Base-by-base conservation (phyloP, 2,888 invertebrate genomes). In the Conchocele bisecta region DNA sequence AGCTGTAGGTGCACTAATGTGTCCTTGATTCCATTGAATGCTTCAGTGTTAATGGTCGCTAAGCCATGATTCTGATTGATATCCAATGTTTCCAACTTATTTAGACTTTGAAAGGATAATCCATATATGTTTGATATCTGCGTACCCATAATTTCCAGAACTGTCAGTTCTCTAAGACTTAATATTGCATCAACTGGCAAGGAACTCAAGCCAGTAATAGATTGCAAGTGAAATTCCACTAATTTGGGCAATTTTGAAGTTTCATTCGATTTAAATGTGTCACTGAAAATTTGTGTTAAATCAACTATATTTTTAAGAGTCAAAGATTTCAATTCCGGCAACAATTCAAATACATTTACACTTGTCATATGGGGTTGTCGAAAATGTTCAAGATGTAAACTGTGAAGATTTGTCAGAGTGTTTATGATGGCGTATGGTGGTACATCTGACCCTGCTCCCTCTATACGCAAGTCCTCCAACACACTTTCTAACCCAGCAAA, bases 391-490 rank as follows among this genome's bases (percentile, higher is more conserved):
- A 85, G 51, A 59, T 79, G 48, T 4, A 85, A 73, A 15, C 51
- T 42, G 29, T 58, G 46, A 15, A 86, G 61, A 22, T 57, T 68
- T 6, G 50, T 63, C 24, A 86, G 68, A 7, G 48, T 51, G 7
- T 31, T 31, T 1, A 86, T n/a, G 15, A 77, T 75, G 26, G 42
- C 17, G 41, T 64, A 75, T 44, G 79, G 76, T 22, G 72, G 59
- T 0, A 26, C 24, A 6, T 44, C 70, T 0, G 26, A 61, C 5
- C 57, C 63, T 33, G 77, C 54, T 3, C 84, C 86, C 42, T 82
- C 78, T 75, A 98, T 93, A 91, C 96, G 96, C 76, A 98, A 93
- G 91, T 97, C 96, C 69, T 94, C 94, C 73, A 98, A 93, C 17
- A 94, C 94, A 65, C 94, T 93, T 88, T 96, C 96, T 71, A 96